These are phyloP conservation scores for Petrolisthes manimaculis DNA, from an alignment of 2,888 invertebrate genomes.

Conservation along the genomic window DNA sequence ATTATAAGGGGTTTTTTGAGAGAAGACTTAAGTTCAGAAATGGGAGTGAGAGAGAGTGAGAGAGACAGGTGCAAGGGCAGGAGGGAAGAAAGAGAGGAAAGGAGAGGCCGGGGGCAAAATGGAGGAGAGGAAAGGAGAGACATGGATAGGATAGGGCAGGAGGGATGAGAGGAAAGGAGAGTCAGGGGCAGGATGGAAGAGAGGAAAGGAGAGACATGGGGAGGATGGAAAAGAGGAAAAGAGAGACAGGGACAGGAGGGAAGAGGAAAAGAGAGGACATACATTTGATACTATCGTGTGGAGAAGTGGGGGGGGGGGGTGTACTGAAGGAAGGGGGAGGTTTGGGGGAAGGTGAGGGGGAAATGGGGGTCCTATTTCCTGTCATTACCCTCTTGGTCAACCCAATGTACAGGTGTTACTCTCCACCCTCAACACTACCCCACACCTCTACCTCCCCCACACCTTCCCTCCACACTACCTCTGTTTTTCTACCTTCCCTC, in stretches of 20 bases:
- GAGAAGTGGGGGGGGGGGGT: neutral
- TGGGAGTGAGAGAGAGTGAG: neutral
- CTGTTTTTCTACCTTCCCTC: too few species aligned
- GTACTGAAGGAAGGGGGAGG: neutral
- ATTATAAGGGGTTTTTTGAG: neutral
- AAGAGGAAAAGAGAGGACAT: neutral
- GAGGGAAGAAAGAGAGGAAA: neutral
- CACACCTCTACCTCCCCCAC: too few species aligned
- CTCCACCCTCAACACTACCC: too few species aligned
- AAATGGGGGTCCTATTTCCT: neutral
- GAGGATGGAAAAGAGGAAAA: neutral
- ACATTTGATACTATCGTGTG: neutral
- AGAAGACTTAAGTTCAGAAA: neutral
- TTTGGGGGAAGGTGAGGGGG: neutral
- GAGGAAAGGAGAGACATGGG: neutral
- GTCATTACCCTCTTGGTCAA: neutral
- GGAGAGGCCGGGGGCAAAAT: neutral
- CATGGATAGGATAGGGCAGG: neutral
- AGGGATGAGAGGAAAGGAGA: neutral
- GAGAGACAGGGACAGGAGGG: neutral
- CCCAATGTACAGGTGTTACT: too few species aligned
- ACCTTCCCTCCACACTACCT: too few species aligned
- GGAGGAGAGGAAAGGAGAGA: too few species aligned
- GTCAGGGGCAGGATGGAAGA: neutral
- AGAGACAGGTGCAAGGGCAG: slow-evolving; percentile 20